A percentile compares a stretch with the other conserved stretches of the same genome.
These are phyloP conservation scores for Cecidostiba fungosa DNA, from an alignment of 2,888 invertebrate genomes.

Conservation along the genomic window DNA sequence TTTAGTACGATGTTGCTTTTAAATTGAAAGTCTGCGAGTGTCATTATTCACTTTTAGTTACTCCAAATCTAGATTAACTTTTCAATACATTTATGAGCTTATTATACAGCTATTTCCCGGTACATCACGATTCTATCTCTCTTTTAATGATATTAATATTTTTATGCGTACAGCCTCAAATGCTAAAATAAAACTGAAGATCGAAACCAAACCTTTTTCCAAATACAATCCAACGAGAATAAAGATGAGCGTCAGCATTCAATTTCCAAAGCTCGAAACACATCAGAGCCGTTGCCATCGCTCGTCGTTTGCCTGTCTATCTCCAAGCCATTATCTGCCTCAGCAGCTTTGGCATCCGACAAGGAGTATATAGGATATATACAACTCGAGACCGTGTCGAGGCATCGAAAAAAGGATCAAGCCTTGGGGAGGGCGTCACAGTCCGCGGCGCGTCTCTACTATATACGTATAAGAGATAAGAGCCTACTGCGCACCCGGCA, in stretches of 20 bases:
- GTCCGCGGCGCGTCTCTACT: neutral
- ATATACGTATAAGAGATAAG: neutral
- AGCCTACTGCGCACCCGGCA: neutral
- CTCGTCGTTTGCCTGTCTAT: neutral
- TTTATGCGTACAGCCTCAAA: too few species aligned
- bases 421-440: neutral
- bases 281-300: neutral
- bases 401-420: conserved; percentile 2
- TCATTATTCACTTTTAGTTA: too few species aligned
- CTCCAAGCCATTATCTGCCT: neutral
- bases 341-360: neutral
- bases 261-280: conserved; percentile 10
- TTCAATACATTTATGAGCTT: too few species aligned
- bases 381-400: neutral
- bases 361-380: neutral
- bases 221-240: neutral
- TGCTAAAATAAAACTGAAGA: too few species aligned
- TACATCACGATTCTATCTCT: too few species aligned
- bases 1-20: too few species aligned
- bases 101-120: too few species aligned
- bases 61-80: too few species aligned
- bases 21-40: too few species aligned
- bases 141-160: too few species aligned
- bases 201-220: neutral
- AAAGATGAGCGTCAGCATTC: conserved; percentile 21